Evolutionary conservation across 2,113 vertebrate species (phyloP).

Genomic region (Todiramphus chloris): DNA sequence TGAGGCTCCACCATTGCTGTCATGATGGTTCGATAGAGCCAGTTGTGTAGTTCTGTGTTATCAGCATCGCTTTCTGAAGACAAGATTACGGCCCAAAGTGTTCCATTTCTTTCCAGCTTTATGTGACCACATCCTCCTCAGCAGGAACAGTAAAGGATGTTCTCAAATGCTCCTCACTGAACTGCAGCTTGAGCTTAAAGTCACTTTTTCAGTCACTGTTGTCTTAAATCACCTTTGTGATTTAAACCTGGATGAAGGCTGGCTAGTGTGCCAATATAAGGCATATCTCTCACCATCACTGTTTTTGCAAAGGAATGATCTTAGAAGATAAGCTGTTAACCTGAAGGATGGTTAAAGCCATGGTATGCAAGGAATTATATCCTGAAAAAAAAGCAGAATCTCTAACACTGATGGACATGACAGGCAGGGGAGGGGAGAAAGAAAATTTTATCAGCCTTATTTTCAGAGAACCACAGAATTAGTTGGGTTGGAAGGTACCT

Average conservation of each 20-base stretch:
- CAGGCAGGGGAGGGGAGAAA: background rate
- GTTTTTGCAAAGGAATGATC: background rate
- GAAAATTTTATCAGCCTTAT: background rate
- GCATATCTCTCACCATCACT: background rate
- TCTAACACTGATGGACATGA: background rate
- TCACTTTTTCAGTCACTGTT: background rate
- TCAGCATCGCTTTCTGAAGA: background rate
- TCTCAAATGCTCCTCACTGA: background rate
- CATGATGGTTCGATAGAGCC: background rate
- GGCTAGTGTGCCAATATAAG: background rate
- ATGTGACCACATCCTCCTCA: background rate
- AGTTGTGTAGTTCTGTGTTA: background rate
- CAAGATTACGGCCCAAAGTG: background rate
- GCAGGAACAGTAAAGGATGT: background rate
- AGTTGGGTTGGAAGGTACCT: no score
- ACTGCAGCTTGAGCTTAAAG: background rate
- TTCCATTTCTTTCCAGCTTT: background rate
- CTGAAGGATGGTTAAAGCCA: background rate
- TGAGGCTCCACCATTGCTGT: background rate
- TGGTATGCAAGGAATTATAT: background rate
- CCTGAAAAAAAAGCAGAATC: background rate
- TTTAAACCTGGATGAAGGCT: background rate
- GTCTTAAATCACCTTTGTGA: background rate
- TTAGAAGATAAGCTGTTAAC: background rate
- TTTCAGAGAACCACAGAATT: background rate